Evolutionary conservation across 2,113 vertebrate species (phyloP).

Genomic region (Datnioides undecimradiatus): DNA sequence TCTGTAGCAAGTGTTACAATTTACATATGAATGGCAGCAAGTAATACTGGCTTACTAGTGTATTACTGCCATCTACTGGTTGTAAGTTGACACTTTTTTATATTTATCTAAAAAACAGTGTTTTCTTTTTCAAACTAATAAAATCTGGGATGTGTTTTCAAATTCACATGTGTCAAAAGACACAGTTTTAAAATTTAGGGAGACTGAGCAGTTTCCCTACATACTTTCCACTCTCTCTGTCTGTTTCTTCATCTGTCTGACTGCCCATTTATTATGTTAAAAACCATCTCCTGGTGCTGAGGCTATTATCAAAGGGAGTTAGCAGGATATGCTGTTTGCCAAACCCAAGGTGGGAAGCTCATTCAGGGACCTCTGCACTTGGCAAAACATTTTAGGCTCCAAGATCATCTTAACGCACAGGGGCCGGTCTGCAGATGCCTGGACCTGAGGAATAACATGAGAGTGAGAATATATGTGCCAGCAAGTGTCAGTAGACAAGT

Average conservation of each 20-base stretch:
- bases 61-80: slow-evolving; percentile 64
- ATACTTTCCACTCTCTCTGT: slow-evolving; percentile 11
- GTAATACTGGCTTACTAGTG: not conserved
- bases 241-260: slow-evolving; percentile 4
- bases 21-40: not conserved
- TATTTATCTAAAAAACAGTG: not conserved
- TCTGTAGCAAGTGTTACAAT: not conserved
- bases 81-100: not conserved
- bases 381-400: slow-evolving; percentile 62
- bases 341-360: slow-evolving; percentile 51
- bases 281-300: slow-evolving; percentile 27
- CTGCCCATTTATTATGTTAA: slow-evolving; percentile 55
- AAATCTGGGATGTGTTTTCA: not conserved
- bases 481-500: slow-evolving; percentile 56
- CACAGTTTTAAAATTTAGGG: not conserved
- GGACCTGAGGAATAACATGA: slow-evolving; percentile 53
- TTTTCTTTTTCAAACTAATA: slow-evolving; percentile 12
- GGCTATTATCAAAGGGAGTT: slow-evolving; percentile 50
- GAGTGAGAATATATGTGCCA: slow-evolving; percentile 57
- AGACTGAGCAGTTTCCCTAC: not conserved
- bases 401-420: slow-evolving; percentile 60
- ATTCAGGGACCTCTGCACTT: slow-evolving; percentile 44
- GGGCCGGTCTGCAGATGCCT: slow-evolving; percentile 22
- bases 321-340: slow-evolving; percentile 43
- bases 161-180: not conserved